These are phyloP conservation scores for Ophioninae sp. DNA, from an alignment of 2,888 invertebrate genomes.

Conservation along the genomic window DNA sequence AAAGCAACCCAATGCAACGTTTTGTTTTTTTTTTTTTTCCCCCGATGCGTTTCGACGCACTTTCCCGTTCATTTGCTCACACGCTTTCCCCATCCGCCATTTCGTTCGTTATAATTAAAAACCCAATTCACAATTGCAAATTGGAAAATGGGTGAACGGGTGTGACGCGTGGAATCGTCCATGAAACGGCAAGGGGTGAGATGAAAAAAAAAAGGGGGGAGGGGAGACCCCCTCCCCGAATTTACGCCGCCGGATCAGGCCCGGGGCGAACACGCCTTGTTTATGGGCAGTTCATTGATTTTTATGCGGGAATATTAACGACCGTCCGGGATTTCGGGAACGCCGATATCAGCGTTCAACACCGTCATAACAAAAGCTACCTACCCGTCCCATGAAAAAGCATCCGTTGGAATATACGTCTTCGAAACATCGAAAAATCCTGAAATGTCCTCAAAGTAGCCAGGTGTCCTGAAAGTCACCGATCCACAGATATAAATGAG, in stretches of 20 bases:
- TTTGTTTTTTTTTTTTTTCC: too few species aligned
- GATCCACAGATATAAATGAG: too few species aligned
- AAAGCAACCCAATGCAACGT: constrained; percentile 55
- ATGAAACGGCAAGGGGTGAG: constrained; percentile 73
- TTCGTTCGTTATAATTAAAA: constrained; percentile 81
- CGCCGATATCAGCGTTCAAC: constrained; percentile 65
- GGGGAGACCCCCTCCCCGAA: too few species aligned
- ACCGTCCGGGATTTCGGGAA: constrained; percentile 78
- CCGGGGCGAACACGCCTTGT: constrained; percentile 69
- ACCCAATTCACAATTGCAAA: constrained; percentile 81
- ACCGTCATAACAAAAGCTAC: constrained; percentile 55
- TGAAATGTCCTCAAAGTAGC: too few species aligned
- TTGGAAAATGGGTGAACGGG: constrained; percentile 79
- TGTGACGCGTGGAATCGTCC: constrained; percentile 7
- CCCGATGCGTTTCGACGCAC: constrained; percentile 47
- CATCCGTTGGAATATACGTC: too few species aligned
- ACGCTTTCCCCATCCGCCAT: constrained; percentile 72
- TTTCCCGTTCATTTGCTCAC: constrained; percentile 38
- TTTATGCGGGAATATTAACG: constrained; percentile 80
- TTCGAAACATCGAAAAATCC: too few species aligned
- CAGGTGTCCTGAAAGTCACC: too few species aligned
- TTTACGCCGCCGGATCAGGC: constrained; percentile 26
- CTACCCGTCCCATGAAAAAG: constrained; percentile 37
- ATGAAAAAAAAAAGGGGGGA: constrained; percentile 76
- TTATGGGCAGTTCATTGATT: constrained; percentile 81